Evolutionary conservation across 2,888 invertebrate genomes (phyloP).

Genomic region (Diplolepis rosae): DNA sequence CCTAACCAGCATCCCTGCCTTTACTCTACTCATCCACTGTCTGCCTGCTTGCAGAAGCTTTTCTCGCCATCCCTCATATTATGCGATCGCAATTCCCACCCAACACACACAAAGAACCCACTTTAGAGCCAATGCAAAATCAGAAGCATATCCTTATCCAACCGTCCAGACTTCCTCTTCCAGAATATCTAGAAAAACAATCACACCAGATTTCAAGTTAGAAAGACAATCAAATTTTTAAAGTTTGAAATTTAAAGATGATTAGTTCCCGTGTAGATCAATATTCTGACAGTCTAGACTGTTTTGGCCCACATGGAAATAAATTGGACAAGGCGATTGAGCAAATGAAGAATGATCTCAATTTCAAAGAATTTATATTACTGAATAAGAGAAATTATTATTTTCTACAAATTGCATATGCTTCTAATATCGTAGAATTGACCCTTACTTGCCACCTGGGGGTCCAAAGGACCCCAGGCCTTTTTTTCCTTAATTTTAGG

Average conservation of each 20-base stretch:
- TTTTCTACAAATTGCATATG: too few relatives aligned
- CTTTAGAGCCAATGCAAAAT: neutral
- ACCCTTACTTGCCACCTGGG: too few relatives aligned
- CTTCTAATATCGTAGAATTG: too few relatives aligned
- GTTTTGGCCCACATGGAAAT: too few relatives aligned
- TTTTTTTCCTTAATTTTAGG: too few relatives aligned
- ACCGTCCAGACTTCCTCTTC: neutral
- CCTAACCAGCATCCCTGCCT: constrained; percentile 52
- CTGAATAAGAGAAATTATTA: too few relatives aligned
- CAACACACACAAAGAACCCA: constrained; percentile 34
- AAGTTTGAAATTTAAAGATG: neutral
- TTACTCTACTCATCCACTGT: constrained; percentile 34
- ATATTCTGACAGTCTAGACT: too few relatives aligned
- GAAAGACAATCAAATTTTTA: neutral
- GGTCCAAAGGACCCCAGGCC: too few relatives aligned
- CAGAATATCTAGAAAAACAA: neutral
- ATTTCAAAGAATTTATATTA: too few relatives aligned
- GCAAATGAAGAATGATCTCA: too few relatives aligned
- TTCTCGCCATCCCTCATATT: constrained; percentile 50
- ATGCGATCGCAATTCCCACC: constrained; percentile 41
- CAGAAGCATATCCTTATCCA: neutral
- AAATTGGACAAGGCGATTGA: too few relatives aligned
- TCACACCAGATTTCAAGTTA: neutral
- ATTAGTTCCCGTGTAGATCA: neutral
- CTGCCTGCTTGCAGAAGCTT: constrained; percentile 56